Base-by-base conservation (phyloP, 1,140 invertebrate genomes). In the Musca domestica region DNA sequence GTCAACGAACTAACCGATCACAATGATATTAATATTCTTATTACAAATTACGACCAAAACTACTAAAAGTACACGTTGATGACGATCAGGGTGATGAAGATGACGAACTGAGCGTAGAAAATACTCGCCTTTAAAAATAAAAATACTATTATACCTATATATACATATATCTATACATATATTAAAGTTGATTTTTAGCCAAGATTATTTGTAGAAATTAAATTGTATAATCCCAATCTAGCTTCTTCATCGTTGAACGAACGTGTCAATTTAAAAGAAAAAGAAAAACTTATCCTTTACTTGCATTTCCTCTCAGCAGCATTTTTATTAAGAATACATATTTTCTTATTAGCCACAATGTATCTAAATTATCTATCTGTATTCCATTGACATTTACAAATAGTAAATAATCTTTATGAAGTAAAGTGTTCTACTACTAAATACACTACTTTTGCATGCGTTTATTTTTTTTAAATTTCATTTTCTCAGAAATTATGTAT, bases 31-130 rank as follows among this genome's bases (percentile, higher is more conserved):
- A 34, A 61, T 12, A 34, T 34, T 20, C 34, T 61, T 12, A 61
- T 41, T 34, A 61, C 30, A 3, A 61, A 61, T 52, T 63, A 68
- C 25, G 61, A 63, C 22, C 41, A 68, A 49, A 58, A 51, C 19
- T 27, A 15, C 41, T 41, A 10, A n/a, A 41, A 20, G 30, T 61
- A 49, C 20, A 63, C 47, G 61, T 27, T 48, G n/a, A n/a, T n/a
- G 19, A 64, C 52, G 49, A 61, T 22, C 19, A 64, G 12, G 9
- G 9, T 68, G 49, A 64, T 22, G 66, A 75, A 20, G 78, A 80
- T 54, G 78, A 80, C 77, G 76, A 75, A 64, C 70, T 75, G 46
- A 80, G 78, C 74, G 77, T 78, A 69, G 76, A 80, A 56, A 80
- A 80, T 68, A 80, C 78, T 70, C 78, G 78, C 34, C 78, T 80